Evolutionary conservation across 30 jellyfish, hydroid and myxozoan species (phyloP).

Genomic region (Aurelia sp.): DNA sequence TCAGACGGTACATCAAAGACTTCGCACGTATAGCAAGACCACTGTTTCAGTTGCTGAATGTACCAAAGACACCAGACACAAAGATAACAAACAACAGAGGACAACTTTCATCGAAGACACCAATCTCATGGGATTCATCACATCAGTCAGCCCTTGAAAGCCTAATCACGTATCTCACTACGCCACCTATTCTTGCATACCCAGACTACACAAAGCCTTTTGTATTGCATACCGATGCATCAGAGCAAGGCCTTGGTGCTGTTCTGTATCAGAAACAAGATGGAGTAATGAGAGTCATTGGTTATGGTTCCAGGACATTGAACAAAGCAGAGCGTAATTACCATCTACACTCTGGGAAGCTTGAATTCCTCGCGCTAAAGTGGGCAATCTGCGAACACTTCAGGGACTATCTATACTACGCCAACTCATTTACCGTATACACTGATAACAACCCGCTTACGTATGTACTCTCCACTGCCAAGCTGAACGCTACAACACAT

Average conservation of each 20-base stretch:
- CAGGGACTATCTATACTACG: conserved; percentile 5
- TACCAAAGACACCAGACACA: conserved; percentile 12
- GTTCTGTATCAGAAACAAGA: conserved; percentile 46
- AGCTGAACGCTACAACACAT: conserved; percentile 30
- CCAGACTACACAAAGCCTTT: too few species aligned
- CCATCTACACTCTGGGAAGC: not conserved
- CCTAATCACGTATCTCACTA: conserved; percentile 13
- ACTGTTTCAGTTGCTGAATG: conserved; percentile 33
- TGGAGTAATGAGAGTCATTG: conserved; percentile 24
- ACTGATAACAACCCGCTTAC: conserved; percentile 33
- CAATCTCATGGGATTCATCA: conserved; percentile 12
- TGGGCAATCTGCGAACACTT: conserved; percentile 35
- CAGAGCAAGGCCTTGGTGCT: conserved; percentile 59
- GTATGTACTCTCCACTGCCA: conserved; percentile 30
- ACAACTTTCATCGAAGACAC: conserved; percentile 11
- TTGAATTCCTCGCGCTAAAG: conserved; percentile 12
- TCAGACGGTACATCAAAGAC: conserved; percentile 32
- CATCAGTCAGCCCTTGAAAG: conserved; percentile 14
- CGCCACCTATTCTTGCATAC: conserved; percentile 18
- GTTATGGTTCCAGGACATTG: conserved; percentile 33
- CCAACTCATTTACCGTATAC: conserved; percentile 9
- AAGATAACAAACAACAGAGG: conserved; percentile 18
- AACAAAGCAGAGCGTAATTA: conserved; percentile 20
- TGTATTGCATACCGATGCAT: conserved; percentile 61
- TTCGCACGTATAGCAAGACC: conserved; percentile 48